Evolutionary conservation across 2,888 invertebrate species (phyloP).

Genomic region (Liopterus haemorrhoidalis): DNA sequence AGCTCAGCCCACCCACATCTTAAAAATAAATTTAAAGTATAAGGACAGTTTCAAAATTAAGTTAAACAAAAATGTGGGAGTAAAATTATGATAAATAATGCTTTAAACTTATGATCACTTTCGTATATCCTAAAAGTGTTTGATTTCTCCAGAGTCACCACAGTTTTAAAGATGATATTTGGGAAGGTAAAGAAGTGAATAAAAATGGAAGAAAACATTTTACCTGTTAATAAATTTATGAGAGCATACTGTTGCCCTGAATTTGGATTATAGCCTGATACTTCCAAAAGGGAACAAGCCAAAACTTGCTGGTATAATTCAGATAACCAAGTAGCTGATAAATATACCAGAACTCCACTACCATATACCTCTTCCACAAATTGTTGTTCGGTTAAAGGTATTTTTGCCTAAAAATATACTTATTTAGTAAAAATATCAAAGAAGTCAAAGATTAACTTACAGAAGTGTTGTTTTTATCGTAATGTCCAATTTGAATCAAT

Average conservation of each 20-base stretch:
- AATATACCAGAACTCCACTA: conserved; percentile 85
- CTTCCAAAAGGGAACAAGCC: conserved; percentile 63
- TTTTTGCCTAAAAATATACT: conserved; percentile 32
- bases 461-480: conserved; percentile 50
- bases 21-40: conserved; percentile 34
- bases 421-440: too few species aligned
- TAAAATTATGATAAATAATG: neutral
- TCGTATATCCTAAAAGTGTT: neutral
- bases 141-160: too few species aligned
- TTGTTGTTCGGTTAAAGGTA: conserved; percentile 72
- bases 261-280: conserved; percentile 59
- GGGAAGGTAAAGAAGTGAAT: too few species aligned
- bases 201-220: conserved; percentile 13
- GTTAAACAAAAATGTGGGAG: neutral
- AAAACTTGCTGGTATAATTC: conserved; percentile 86
- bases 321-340: conserved; percentile 89
- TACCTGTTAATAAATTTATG: conserved; percentile 70
- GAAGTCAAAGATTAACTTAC: conserved; percentile 41
- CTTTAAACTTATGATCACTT: neutral
- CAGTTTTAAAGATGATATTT: too few species aligned
- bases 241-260: conserved; percentile 57
- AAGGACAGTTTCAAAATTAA: neutral
- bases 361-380: conserved; percentile 90
- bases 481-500: conserved; percentile 70
- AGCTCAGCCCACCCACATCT: conserved; percentile 80